phyloP scores from a whole-genome alignment of 2,888 invertebrate genomes.

The Spialia ferax region DNA sequence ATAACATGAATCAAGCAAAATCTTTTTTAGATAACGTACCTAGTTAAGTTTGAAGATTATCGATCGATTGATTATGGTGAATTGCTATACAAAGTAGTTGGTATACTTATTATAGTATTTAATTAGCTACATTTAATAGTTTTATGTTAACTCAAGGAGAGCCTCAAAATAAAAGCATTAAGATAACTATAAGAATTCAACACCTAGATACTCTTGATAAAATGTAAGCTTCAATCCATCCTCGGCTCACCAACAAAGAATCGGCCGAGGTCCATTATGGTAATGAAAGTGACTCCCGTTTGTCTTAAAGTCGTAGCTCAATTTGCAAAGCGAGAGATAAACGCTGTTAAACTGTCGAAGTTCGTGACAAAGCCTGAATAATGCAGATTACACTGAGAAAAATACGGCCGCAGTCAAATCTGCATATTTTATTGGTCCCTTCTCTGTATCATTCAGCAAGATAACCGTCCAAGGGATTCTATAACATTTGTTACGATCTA shows the following conservation, averaged over 20 bases:
- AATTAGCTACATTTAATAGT: too few relatives aligned
- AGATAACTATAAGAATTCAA: not conserved
- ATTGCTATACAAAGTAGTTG: too few relatives aligned
- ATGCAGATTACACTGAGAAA: slow-evolving; percentile 86
- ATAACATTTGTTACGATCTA: slow-evolving; percentile 24
- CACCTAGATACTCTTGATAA: slow-evolving; percentile 48
- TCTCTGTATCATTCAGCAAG: slow-evolving; percentile 71
- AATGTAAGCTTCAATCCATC: slow-evolving; percentile 69
- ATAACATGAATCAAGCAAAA: too few relatives aligned
- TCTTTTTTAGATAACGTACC: too few relatives aligned
- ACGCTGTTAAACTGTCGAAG: slow-evolving; percentile 87
- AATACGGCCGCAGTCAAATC: slow-evolving; percentile 85
- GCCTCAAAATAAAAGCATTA: not conserved
- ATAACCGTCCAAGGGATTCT: slow-evolving; percentile 61
- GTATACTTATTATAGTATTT: too few relatives aligned
- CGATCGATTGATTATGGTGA: too few relatives aligned
- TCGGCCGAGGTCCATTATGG: slow-evolving; percentile 83
- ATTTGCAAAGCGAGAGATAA: slow-evolving; percentile 87
- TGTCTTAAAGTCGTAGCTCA: slow-evolving; percentile 87
- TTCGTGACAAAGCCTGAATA: slow-evolving; percentile 87
- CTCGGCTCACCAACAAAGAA: slow-evolving; percentile 80
- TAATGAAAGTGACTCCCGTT: slow-evolving; percentile 86
- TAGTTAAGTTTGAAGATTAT: too few relatives aligned
- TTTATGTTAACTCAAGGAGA: too few relatives aligned
- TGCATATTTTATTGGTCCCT: slow-evolving; percentile 85